Conservation (phyloP, 2,888 invertebrate genomes). For the Hydrotaea diabolus region DNA sequence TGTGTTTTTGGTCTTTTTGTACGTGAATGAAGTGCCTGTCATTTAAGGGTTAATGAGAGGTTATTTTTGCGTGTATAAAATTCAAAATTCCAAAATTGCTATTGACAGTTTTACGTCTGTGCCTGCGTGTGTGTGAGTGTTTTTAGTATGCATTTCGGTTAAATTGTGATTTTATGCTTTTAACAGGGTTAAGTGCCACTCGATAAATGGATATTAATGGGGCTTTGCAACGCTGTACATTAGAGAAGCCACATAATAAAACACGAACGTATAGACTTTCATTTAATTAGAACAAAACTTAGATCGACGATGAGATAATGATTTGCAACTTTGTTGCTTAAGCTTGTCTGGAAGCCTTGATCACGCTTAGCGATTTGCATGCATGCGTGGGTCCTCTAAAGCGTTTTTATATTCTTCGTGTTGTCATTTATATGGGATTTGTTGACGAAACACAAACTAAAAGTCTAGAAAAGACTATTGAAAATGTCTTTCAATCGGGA, state of each 20-base stretch:
- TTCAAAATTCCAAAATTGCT: constrained; percentile 26
- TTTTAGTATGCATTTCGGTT: neutral
- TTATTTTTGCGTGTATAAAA: constrained; percentile 42
- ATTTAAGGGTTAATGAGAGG: constrained; percentile 54
- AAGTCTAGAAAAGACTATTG: too few relatives aligned
- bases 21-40: constrained; percentile 4
- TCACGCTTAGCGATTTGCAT: neutral
- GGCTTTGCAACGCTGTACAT: neutral
- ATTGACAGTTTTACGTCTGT: constrained; percentile 34
- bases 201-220: constrained; percentile 18
- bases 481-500: too few relatives aligned
- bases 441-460: too few relatives aligned
- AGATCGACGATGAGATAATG: neutral
- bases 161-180: constrained; percentile 14
- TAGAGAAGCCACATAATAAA: neutral
- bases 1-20: neutral
- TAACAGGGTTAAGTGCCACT: constrained; percentile 22
- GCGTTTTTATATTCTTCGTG: neutral
- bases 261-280: neutral
- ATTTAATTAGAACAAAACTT: neutral
- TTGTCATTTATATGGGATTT: neutral
- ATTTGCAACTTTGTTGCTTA: neutral
- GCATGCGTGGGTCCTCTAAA: neutral
- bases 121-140: too few relatives aligned
- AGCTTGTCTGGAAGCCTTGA: too few relatives aligned